Evolutionary conservation across 2,888 invertebrate genomes (phyloP), one percentile per base, ranked within the genome.

Genomic region (Rhopalosiphum nymphaeae): DNA sequence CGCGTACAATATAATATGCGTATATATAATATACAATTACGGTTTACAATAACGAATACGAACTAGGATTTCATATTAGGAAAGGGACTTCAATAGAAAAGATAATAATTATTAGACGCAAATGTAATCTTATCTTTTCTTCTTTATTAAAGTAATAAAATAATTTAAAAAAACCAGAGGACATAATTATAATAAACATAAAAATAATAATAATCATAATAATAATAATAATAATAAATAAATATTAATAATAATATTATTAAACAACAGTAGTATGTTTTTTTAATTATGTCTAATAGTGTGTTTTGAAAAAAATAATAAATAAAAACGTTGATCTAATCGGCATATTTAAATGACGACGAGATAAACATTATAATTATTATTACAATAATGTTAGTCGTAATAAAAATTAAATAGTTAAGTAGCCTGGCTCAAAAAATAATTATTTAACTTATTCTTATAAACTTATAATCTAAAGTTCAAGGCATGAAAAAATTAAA

Each of bases 251-350:
- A 91, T 92, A 78, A 67, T 93, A 57, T 92, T 87, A 85, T 86
- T 67, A 85, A 88, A 93, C 84, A 85, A 42, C 53, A 84, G n/a
- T 29, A 89, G 78, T 57, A 56, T 57, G 89, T 93, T 89, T 90
- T 84, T 93, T 49, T 93, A 57, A 90, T 86, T 85, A 93, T 85
- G 85, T 93, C 90, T 93, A 90, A 90, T 93, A 93, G 89, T 92
- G 61, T 87, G 78, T 89, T 53, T 53, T 44, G 44, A 90, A 57
- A 57, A 93, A 85, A 89, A 87, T 25, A 85, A 91, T 57, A 86
- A 46, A 88, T 67, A 53, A 29, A 88, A 85, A 89, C 26, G 67
- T 93, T 67, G 9, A 61, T 87, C 61, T 46, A 29, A 85, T 90
- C 90, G 85, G 21, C 85, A 61, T n/a, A 57, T 78, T 78, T 78